Evolutionary conservation across 2,888 invertebrate species (phyloP).

Genomic region (Ormyrus thymus): DNA sequence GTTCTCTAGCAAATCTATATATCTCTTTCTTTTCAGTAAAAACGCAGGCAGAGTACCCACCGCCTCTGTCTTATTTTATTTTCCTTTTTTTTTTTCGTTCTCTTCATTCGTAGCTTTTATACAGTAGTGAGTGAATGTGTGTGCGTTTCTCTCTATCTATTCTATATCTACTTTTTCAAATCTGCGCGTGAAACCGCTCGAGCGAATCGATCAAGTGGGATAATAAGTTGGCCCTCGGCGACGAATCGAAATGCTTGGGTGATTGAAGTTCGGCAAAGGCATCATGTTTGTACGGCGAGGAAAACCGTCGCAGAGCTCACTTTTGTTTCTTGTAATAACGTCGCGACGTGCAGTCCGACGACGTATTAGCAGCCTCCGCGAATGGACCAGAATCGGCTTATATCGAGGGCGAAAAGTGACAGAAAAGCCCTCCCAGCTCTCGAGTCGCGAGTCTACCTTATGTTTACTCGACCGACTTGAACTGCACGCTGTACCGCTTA

Average conservation of each 20-base stretch:
- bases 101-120: constrained; percentile 54
- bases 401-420: neutral
- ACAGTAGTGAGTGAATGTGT: constrained; percentile 72
- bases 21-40: constrained; percentile 4
- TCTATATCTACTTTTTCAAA: constrained; percentile 50
- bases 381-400: constrained; percentile 43
- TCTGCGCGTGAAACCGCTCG: constrained; percentile 65
- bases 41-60: constrained; percentile 22
- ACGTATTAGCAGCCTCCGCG: constrained; percentile 11
- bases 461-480: constrained; percentile 31
- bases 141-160: constrained; percentile 59
- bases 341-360: constrained; percentile 23
- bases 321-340: constrained; percentile 32
- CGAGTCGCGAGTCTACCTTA: constrained; percentile 20
- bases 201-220: constrained; percentile 69
- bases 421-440: constrained; percentile 10
- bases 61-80: neutral
- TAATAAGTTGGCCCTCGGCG: constrained; percentile 69
- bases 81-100: constrained; percentile 47
- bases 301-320: neutral
- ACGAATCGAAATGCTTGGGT: constrained; percentile 72
- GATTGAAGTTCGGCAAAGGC: constrained; percentile 64
- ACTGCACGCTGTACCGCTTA: constrained; percentile 39
- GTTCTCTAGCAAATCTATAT: constrained; percentile 32
- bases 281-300: constrained; percentile 1